These are phyloP conservation scores for Bovichtus diacanthus DNA, from an alignment of 2,797 vertebrate genomes.

Conservation along the genomic window DNA sequence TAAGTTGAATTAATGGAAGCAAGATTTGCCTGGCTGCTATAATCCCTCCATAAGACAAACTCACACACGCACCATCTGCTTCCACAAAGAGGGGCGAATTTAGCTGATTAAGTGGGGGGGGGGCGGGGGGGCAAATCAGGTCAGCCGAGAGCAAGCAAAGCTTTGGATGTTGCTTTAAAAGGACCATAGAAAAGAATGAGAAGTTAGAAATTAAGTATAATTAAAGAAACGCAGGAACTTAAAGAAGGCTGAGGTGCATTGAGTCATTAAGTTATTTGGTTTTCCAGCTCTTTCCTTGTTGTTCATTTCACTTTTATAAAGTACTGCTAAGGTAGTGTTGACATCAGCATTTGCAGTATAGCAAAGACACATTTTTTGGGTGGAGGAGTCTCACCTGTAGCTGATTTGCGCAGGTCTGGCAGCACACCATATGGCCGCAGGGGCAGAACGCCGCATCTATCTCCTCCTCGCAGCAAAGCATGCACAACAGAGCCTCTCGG, in stretches of 20 bases:
- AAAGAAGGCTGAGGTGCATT: not conserved
- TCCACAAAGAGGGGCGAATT: conserved; percentile 55
- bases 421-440: conserved; percentile 98
- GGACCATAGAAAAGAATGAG: conserved; percentile 45
- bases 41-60: conserved; percentile 63
- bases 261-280: too few species aligned
- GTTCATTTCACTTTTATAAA: not conserved
- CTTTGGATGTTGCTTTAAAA: conserved; percentile 48
- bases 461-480: conserved; percentile 96
- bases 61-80: conserved; percentile 47
- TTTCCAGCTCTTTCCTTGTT: not conserved
- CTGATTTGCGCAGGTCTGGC: conserved; percentile 92
- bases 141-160: conserved; percentile 56
- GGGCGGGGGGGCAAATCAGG: conserved; percentile 52
- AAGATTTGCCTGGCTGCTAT: conserved; percentile 66
- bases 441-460: conserved; percentile 97
- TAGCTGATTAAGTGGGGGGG: conserved; percentile 66
- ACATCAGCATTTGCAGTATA: not conserved
- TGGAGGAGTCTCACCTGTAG: conserved; percentile 88
- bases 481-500: conserved; percentile 94
- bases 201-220: conserved; percentile 41
- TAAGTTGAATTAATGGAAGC: conserved; percentile 49
- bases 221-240: conserved; percentile 48
- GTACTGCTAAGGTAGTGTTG: not conserved
- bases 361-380: not conserved